Conservation (phyloP, 2,113 vertebrate genomes). For the Oryzias melastigma region DNA sequence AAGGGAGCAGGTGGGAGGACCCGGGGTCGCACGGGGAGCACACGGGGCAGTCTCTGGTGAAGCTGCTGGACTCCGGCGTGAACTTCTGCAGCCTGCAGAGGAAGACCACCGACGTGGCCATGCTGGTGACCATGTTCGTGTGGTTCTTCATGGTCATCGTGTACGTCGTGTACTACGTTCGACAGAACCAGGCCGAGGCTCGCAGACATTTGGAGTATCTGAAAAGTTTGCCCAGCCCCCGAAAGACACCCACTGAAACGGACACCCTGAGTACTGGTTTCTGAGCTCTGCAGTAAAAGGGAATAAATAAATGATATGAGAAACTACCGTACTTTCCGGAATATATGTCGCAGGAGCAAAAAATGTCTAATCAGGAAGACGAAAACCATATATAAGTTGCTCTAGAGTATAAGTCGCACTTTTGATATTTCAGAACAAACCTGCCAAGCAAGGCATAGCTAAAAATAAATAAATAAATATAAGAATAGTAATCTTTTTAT, state of each 20-base stretch:
- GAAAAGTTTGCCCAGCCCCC: conserved; percentile 76
- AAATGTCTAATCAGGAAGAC: no score
- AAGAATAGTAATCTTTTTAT: no score
- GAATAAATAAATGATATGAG: neutral
- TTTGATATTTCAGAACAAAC: no score
- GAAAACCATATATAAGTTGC: no score
- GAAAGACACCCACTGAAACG: conserved; percentile 66
- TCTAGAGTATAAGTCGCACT: no score
- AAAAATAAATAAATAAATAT: no score
- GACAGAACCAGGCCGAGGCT: conserved; percentile 77
- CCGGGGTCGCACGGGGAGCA: conserved; percentile 64
- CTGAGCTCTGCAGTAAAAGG: conserved; percentile 36
- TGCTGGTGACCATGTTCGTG: conserved; percentile 80
- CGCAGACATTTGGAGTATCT: conserved; percentile 78
- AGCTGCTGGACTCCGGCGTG: conserved; percentile 73
- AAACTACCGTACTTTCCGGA: no score
- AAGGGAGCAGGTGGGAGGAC: conserved; percentile 77
- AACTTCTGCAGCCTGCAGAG: conserved; percentile 75
- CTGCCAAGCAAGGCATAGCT: no score
- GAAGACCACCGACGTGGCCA: conserved; percentile 73
- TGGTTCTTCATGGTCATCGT: conserved; percentile 81
- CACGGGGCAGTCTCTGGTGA: conserved; percentile 71
- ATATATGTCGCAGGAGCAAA: no score
- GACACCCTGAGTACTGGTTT: conserved; percentile 70
- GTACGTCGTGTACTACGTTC: conserved; percentile 78